phyloP scores from a whole-genome alignment of 2,797 vertebrate species.

The Gobio occitaniae region DNA sequence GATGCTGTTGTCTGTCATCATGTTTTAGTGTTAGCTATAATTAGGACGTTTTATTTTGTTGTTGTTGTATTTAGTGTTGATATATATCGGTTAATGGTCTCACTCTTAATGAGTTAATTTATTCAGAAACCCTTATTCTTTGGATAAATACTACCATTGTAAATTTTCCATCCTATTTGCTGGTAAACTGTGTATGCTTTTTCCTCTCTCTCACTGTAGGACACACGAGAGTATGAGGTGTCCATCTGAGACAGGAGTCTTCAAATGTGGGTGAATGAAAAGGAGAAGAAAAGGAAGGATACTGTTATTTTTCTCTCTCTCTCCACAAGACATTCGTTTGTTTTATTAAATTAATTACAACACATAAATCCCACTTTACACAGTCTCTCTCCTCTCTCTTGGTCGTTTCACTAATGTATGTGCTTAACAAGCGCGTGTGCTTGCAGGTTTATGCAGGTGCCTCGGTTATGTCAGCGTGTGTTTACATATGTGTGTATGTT shows the following conservation, averaged over 20 bases:
- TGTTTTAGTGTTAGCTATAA: not conserved
- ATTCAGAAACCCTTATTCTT: not conserved
- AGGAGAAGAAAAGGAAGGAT: slow-evolving; percentile 59
- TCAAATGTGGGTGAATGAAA: slow-evolving; percentile 59
- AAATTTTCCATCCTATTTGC: not conserved
- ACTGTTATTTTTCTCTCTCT: slow-evolving; percentile 72
- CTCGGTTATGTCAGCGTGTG: slow-evolving; percentile 13
- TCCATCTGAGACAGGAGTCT: slow-evolving; percentile 83
- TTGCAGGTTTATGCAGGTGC: slow-evolving; percentile 15
- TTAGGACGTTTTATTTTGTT: not conserved
- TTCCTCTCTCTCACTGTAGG: slow-evolving; percentile 72
- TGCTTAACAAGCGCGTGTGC: slow-evolving; percentile 22
- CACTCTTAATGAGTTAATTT: not conserved
- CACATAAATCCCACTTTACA: slow-evolving; percentile 47
- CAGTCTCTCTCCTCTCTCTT: slow-evolving; percentile 49
- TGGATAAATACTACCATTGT: not conserved
- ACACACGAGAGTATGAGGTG: slow-evolving; percentile 93
- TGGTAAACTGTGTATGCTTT: not conserved
- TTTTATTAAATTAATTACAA: slow-evolving; percentile 42
- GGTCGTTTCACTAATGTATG: slow-evolving; percentile 28
- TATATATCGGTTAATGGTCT: not conserved
- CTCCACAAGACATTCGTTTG: slow-evolving; percentile 63
- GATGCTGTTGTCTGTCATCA: not conserved
- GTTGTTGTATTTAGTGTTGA: not conserved
- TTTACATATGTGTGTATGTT: slow-evolving; percentile 25